Base-by-base conservation (phyloP, 2,888 invertebrate species). In the Scaptomyza caliginosa region DNA sequence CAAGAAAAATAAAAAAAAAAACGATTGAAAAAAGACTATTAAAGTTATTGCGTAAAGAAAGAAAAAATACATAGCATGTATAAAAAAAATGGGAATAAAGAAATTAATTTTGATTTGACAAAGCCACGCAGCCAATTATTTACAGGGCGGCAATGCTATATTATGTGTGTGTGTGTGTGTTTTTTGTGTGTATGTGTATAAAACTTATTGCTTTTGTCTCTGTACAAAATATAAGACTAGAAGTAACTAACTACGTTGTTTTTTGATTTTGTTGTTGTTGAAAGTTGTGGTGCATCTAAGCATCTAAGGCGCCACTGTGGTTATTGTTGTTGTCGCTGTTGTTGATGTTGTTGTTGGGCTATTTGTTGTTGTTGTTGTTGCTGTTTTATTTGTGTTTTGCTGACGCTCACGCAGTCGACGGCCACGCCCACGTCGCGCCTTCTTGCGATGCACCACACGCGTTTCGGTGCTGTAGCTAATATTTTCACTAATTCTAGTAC, bases 401-500 rank as follows among this genome's bases (percentile, higher is more conserved):
- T 78, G 60, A 21, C 39, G 67, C 10, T 56, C 34, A 32, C 63
- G 63, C 39, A 72, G 51, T 21, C 76, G 68, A 17, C 71, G 80
- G 54, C 74, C 74, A 38, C 70, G 67, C 49, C 74, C 87, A 49
- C 78, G 74, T n/a, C 86, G 80, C 28, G 80, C 51, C 59, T 86
- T 86, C 67, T 88, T 90, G 49, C 80, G 86, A 26, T 82, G 88
- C 59, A 90, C 89, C 52, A 89, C 89, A 69, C 86, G 88, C 46
- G 84, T 89, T 64, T 91, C 90, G 13, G 87, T 89, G 74, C 90
- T 90, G 69, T 81, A 89, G 72, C 90, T 91, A 51, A 90, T 80
- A 34, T 62, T 45, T 69, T 89, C 88, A 42, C 88, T 90, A 42
- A 84, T 71, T 52, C 68, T 84, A 17, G 28, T 45, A 69, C 67